Conservation (phyloP, 2,113 vertebrate genomes). For the Misgurnus mizolepis region DNA sequence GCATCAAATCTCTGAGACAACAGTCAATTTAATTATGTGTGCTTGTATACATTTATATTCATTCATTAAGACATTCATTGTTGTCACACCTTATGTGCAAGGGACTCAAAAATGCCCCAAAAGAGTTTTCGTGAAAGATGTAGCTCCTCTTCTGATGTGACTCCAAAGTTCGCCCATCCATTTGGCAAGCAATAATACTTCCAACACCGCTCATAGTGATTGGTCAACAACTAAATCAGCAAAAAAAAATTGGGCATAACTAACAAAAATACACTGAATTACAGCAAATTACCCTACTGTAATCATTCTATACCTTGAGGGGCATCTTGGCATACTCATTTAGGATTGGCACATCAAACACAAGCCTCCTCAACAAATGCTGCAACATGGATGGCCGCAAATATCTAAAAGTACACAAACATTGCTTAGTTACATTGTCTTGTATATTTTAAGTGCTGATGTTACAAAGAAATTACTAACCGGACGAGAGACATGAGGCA, state of each 20-base stretch:
- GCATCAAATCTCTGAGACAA: slow-evolving; percentile 81
- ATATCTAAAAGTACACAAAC: slow-evolving; percentile 70
- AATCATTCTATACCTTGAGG: slow-evolving; percentile 77
- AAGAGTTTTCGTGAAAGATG: slow-evolving; percentile 93
- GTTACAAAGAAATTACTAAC: slow-evolving; percentile 63
- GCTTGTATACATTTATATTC: not conserved
- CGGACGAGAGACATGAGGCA: slow-evolving; percentile 94
- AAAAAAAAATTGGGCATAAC: too few species aligned
- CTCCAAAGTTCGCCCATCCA: slow-evolving; percentile 90
- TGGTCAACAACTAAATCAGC: slow-evolving; percentile 83
- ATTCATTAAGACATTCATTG: not conserved
- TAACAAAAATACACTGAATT: not conserved
- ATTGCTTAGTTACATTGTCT: not conserved
- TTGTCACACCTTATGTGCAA: slow-evolving; percentile 84
- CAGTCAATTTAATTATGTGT: slow-evolving; percentile 8
- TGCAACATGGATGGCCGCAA: slow-evolving; percentile 92
- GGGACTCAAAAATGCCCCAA: slow-evolving; percentile 94
- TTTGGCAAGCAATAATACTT: slow-evolving; percentile 95
- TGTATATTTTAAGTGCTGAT: not conserved
- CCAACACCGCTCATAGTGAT: slow-evolving; percentile 96
- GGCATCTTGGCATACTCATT: slow-evolving; percentile 94
- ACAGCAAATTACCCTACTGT: too few species aligned
- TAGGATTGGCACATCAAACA: slow-evolving; percentile 92
- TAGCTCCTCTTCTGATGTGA: slow-evolving; percentile 91
- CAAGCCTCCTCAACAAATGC: slow-evolving; percentile 86